These are phyloP conservation scores for Pseudomugil tenellus DNA, from an alignment of 2,797 vertebrate species.

Conservation along the genomic window DNA sequence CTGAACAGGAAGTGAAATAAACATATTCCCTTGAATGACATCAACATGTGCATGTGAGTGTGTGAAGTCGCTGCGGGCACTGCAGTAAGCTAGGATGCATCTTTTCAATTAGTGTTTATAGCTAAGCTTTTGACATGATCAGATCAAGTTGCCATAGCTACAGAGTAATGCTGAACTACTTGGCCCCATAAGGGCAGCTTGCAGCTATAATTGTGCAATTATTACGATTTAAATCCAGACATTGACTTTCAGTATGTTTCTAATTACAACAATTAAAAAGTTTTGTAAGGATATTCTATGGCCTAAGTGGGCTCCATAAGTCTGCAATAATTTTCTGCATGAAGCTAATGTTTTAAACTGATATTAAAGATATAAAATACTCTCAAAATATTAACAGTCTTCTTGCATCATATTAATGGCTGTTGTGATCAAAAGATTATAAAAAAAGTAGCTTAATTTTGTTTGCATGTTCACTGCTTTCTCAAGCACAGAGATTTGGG, in stretches of 20 bases:
- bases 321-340: neutral
- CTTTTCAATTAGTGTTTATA: neutral
- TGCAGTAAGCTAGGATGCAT: neutral
- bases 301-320: neutral
- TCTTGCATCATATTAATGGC: conserved; percentile 6
- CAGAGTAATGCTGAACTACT: neutral
- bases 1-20: neutral
- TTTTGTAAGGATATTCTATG: neutral
- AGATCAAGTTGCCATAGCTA: conserved; percentile 3
- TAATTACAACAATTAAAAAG: neutral
- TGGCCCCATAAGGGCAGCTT: neutral
- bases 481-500: conserved; percentile 20
- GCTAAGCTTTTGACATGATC: conserved; percentile 8
- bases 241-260: neutral
- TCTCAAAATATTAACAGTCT: neutral
- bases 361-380: conserved; percentile 16
- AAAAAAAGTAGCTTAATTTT: conserved; percentile 32
- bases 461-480: conserved; percentile 21
- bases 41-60: neutral
- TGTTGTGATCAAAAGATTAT: conserved; percentile 35
- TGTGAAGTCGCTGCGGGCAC: neutral
- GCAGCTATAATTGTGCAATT: conserved; percentile 12
- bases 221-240: conserved; percentile 15
- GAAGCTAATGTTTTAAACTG: too few relatives aligned
- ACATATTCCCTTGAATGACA: conserved; percentile 1